Evolutionary conservation across 1,140 invertebrate genomes (phyloP).

Genomic region (Ceratosolen solmsi): DNA sequence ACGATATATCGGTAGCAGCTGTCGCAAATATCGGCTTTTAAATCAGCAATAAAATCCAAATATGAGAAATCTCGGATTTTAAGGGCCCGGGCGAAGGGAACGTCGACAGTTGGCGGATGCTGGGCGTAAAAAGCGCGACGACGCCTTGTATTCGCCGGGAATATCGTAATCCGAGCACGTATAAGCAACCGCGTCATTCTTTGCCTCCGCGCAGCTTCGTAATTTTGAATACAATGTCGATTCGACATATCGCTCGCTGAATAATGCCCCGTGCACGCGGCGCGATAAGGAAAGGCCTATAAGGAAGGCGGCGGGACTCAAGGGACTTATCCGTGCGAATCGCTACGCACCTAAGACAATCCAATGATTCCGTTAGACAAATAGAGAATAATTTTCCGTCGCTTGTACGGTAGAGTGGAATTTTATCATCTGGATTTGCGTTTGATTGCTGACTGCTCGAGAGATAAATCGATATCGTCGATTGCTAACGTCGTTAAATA

Average conservation of each 20-base stretch:
- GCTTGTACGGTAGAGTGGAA: background rate
- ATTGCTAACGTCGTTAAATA: too few species aligned
- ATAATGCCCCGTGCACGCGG: slow-evolving; percentile 24
- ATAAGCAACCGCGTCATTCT: slow-evolving; percentile 57
- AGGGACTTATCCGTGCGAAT: background rate
- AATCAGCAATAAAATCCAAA: slow-evolving; percentile 72
- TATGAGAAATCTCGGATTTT: slow-evolving; percentile 68
- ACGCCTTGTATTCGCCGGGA: slow-evolving; percentile 58
- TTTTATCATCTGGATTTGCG: background rate
- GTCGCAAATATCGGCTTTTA: slow-evolving; percentile 70
- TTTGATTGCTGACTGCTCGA: background rate
- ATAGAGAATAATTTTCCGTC: background rate
- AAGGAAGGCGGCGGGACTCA: background rate
- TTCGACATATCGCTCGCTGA: slow-evolving; percentile 35
- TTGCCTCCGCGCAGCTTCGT: slow-evolving; percentile 4
- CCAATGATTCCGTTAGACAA: background rate
- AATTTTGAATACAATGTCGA: slow-evolving; percentile 42
- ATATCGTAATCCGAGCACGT: slow-evolving; percentile 71
- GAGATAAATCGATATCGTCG: background rate
- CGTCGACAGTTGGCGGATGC: slow-evolving; percentile 67
- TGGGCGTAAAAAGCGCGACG: slow-evolving; percentile 61
- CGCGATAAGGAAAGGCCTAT: background rate
- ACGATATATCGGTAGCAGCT: slow-evolving; percentile 15
- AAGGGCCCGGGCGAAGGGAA: slow-evolving; percentile 52
- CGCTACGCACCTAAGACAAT: background rate